Conservation (phyloP, 2,113 vertebrate genomes). For the Notothenia rossii region DNA sequence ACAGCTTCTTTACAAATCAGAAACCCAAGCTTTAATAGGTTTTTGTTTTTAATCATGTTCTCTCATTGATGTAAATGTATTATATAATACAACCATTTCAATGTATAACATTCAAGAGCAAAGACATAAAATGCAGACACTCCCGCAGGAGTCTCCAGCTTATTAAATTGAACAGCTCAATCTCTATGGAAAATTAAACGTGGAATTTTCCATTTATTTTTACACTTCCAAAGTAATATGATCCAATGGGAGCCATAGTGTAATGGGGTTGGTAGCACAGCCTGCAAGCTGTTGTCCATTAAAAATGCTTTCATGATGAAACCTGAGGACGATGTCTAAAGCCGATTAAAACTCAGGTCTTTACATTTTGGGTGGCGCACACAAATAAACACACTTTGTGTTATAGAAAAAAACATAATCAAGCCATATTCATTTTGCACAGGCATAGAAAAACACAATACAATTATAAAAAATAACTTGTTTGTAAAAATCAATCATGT, state of each 20-base stretch:
- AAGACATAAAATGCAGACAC: conserved; percentile 10
- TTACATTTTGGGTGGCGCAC: background rate
- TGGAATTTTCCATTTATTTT: conserved; percentile 22
- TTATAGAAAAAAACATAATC: background rate
- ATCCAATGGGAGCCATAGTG: conserved; percentile 23
- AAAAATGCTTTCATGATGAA: conserved; percentile 12
- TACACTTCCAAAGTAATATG: conserved; percentile 1
- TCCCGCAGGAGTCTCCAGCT: background rate
- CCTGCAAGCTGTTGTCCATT: conserved; percentile 24
- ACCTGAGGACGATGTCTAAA: background rate
- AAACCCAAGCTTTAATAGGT: background rate
- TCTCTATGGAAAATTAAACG: conserved; percentile 9
- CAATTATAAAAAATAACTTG: background rate
- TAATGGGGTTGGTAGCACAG: conserved; percentile 9
- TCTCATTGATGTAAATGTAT: background rate
- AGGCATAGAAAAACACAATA: background rate
- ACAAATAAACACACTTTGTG: background rate
- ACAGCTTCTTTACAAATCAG: background rate
- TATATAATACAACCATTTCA: conserved; percentile 4
- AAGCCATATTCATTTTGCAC: background rate
- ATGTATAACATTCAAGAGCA: background rate
- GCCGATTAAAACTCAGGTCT: conserved; percentile 2
- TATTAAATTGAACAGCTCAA: conserved; percentile 9
- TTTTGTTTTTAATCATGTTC: background rate
- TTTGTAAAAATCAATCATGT: background rate